A percentile compares a stretch with the other conserved stretches of the same genome.
phyloP scores from a whole-genome alignment of 2,797 vertebrate species.

The Myripristis jacobus region DNA sequence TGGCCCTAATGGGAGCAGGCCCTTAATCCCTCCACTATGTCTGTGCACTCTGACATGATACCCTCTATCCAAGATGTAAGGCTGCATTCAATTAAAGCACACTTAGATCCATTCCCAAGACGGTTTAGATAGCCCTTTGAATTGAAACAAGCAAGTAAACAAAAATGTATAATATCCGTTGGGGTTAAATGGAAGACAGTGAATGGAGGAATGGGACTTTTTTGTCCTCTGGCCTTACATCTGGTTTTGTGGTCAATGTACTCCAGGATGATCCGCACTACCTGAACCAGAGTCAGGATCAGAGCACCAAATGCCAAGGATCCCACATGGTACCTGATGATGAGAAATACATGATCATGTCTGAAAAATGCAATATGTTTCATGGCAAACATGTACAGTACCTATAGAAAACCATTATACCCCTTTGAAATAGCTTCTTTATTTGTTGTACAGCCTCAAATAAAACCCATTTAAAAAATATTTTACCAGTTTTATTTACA shows the following conservation, averaged over 20 bases:
- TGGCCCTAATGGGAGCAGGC: no score
- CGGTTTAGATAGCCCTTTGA: background rate
- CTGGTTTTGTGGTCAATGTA: constrained; percentile 95
- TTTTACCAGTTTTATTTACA: no score
- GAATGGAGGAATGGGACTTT: background rate
- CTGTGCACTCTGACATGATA: no score
- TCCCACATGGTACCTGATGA: constrained; percentile 92
- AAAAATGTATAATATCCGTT: background rate
- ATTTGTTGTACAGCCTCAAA: no score
- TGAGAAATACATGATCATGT: no score
- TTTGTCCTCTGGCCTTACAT: constrained; percentile 90
- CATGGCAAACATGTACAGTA: no score
- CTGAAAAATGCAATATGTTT: no score
- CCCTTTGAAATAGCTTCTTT: no score
- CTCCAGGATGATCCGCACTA: constrained; percentile 91
- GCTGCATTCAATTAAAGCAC: background rate
- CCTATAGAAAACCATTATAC: no score
- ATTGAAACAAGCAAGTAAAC: background rate
- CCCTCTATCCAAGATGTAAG: no score
- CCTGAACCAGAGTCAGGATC: constrained; percentile 91
- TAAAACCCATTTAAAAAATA: no score
- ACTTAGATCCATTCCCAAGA: background rate
- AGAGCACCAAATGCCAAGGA: constrained; percentile 95
- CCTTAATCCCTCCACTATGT: background rate
- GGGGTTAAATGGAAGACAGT: background rate